Evolutionary conservation across 2,888 invertebrate species (phyloP).

Genomic region (Eupithecia inturbata): DNA sequence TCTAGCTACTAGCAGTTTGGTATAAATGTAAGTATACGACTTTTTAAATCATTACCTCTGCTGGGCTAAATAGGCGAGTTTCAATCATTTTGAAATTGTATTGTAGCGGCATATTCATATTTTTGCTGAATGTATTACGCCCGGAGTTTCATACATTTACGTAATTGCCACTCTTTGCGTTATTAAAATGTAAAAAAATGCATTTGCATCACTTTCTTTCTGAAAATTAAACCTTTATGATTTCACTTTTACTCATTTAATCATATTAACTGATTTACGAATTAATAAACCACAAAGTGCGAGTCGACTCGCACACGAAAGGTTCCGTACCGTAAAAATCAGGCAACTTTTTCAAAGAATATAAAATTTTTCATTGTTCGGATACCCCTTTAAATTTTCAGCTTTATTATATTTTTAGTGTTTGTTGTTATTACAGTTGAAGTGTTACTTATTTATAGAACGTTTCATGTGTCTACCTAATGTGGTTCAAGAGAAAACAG

Average conservation of each 20-base stretch:
- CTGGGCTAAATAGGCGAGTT: neutral
- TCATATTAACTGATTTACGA: neutral
- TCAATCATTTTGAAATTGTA: neutral
- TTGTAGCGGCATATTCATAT: neutral
- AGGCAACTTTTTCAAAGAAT: too few species aligned
- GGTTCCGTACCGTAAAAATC: too few species aligned
- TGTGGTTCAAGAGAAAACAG: too few species aligned
- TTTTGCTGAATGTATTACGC: neutral
- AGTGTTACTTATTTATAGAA: too few species aligned
- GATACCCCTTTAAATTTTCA: too few species aligned
- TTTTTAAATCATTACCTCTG: neutral
- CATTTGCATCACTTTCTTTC: constrained; percentile 19
- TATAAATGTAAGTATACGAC: neutral
- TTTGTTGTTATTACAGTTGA: too few species aligned
- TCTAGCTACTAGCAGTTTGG: neutral
- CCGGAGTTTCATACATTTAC: constrained; percentile 7
- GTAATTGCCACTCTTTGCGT: constrained; percentile 3
- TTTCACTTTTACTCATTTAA: constrained; percentile 22
- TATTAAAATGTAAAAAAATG: constrained; percentile 7
- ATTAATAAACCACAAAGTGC: too few species aligned
- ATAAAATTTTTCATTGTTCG: too few species aligned
- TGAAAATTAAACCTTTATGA: constrained; percentile 12
- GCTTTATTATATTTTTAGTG: too few species aligned
- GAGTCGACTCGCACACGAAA: too few species aligned
- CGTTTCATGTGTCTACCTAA: too few species aligned